phyloP scores from a whole-genome alignment of 1,140 invertebrate genomes.

The Diuraphis noxia region DNA sequence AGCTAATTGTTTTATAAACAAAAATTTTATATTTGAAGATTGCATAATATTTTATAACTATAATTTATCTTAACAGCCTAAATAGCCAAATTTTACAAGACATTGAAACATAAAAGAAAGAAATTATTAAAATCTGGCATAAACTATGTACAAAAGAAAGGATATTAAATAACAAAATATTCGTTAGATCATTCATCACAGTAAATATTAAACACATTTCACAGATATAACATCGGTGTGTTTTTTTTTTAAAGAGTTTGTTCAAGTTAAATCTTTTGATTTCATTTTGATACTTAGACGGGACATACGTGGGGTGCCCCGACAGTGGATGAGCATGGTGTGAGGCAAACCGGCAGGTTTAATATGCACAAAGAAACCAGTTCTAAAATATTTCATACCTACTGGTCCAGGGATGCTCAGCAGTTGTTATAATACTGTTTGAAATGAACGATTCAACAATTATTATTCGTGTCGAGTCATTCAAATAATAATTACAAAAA shows the following conservation, averaged over 20 bases:
- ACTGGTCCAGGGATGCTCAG: constrained; percentile 53
- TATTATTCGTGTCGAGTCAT: not conserved
- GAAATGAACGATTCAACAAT: constrained; percentile 1
- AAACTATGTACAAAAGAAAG: not conserved
- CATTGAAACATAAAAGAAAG: not conserved
- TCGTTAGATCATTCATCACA: not conserved
- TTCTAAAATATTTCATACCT: constrained; percentile 54
- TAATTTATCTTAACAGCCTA: not conserved
- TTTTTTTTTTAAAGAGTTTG: constrained; percentile 19
- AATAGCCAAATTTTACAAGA: not conserved
- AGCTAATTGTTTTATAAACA: not conserved
- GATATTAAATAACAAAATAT: not conserved
- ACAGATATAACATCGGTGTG: not conserved
- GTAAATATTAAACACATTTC: constrained; percentile 8
- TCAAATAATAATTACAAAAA: constrained; percentile 8
- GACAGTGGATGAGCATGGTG: constrained; percentile 31
- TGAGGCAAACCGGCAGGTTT: constrained; percentile 51
- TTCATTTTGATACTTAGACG: constrained; percentile 37
- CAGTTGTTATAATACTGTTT: constrained; percentile 28
- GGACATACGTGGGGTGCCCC: constrained; percentile 41
- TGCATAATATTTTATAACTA: not conserved
- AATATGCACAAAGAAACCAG: constrained; percentile 54
- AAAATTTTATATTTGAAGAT: not conserved
- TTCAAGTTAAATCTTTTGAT: constrained; percentile 51
- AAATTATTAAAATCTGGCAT: not conserved